Conservation (phyloP, 2,888 invertebrate genomes). For the Leptinotarsa haldemani region DNA sequence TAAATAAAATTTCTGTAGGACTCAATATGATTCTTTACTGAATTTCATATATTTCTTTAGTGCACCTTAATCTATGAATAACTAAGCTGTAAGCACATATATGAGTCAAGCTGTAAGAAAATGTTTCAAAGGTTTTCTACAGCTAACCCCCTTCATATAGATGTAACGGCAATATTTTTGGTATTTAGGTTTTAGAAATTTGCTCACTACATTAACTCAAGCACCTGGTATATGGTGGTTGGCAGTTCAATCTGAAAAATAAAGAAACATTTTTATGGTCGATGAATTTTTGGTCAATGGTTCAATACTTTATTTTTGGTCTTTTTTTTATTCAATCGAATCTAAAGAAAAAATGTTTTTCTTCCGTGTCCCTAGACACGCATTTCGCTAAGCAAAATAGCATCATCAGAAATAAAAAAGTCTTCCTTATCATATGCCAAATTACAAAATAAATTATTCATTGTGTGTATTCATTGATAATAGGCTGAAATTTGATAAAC, state of each 20-base stretch:
- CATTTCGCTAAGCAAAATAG: too few species aligned
- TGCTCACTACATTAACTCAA: slow-evolving; percentile 46
- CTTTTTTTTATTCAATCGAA: too few species aligned
- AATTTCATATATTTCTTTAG: slow-evolving; percentile 52
- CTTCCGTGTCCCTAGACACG: too few species aligned
- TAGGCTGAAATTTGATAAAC: too few species aligned
- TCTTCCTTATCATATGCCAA: too few species aligned
- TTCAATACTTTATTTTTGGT: not conserved
- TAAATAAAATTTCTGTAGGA: slow-evolving; percentile 39
- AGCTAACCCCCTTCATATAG: slow-evolving; percentile 48
- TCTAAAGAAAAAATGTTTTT: too few species aligned
- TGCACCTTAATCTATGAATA: slow-evolving; percentile 62
- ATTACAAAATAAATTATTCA: too few species aligned
- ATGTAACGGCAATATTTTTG: slow-evolving; percentile 63
- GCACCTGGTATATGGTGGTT: slow-evolving; percentile 42
- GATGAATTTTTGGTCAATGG: not conserved
- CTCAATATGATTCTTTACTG: slow-evolving; percentile 41
- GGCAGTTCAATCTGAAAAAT: slow-evolving; percentile 49
- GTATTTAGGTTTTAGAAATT: slow-evolving; percentile 54
- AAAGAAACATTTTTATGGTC: not conserved
- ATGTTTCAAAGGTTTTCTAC: slow-evolving; percentile 31
- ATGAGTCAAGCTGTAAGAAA: slow-evolving; percentile 35
- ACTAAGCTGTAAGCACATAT: slow-evolving; percentile 62
- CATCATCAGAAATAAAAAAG: too few species aligned
- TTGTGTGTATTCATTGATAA: too few species aligned